Evolutionary conservation across 1,140 invertebrate genomes (phyloP).

Genomic region (Eulimnadia texana): DNA sequence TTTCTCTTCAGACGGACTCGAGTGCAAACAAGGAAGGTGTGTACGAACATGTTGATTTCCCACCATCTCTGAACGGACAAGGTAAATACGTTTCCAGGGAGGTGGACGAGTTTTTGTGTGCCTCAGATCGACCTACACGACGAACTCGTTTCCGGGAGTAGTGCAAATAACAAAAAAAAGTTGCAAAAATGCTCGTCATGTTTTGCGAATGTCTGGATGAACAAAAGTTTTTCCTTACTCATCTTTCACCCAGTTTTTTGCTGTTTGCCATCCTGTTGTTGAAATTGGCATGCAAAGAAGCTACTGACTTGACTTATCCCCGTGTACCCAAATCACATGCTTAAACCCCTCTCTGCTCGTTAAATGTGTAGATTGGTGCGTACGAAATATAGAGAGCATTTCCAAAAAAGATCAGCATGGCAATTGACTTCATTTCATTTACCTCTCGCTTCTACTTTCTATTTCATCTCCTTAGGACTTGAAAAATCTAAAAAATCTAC

Average conservation of each 20-base stretch:
- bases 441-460: not conserved
- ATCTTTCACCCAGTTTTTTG: no score
- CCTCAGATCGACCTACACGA: not conserved
- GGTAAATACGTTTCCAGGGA: not conserved
- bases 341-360: no score
- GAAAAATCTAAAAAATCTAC: no score
- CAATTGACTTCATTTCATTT: not conserved
- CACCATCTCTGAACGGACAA: not conserved
- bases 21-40: not conserved
- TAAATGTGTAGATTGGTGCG: not conserved
- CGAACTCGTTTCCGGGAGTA: not conserved
- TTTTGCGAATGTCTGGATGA: no score
- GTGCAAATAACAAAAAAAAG: not conserved
- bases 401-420: not conserved
- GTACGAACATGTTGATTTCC: constrained; percentile 6
- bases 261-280: no score
- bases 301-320: no score
- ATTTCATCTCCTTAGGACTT: not conserved
- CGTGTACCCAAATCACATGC: no score
- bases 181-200: no score
- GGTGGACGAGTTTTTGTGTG: not conserved
- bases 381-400: not conserved
- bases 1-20: not conserved
- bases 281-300: no score
- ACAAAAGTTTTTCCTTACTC: no score